Evolutionary conservation across 2,113 vertebrate genomes (phyloP), one percentile per base, ranked within the genome.

Genomic region (Pseudonaja textilis): DNA sequence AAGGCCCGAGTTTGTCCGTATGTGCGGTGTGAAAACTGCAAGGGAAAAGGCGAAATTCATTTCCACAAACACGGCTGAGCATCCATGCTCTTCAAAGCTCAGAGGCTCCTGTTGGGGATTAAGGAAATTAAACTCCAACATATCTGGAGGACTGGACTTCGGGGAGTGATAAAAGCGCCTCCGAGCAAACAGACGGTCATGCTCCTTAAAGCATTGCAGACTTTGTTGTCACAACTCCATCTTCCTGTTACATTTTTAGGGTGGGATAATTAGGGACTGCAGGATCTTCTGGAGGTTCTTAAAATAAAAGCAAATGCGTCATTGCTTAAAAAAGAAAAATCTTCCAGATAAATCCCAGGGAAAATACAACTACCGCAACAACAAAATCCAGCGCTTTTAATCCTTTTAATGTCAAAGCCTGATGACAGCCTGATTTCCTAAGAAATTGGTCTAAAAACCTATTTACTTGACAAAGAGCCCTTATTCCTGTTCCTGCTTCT

Each of bases 381-480:
- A 81, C 74, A 42, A 20, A 81, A 22, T 81, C 9, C 74, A 95
- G 61, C 92, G 93, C 92, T 95, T 94, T n/a, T 85, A 3, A 42
- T 42, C 42, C 94, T 95, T 97, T 96, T 69, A 87, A 50, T 97
- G 97, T 97, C 96, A 96, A 97, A 97, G 97, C 94, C n/a, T n/a
- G n/a, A n/a, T 96, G 92, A 92, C 91, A 95, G 87, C 64, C 95
- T 96, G 94, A 85, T 34, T 95, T 89, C 90, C 54, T 2, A 64
- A 55, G 89, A 96, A 94, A 52, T 0, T 0, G 89, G 92, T 89
- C 39, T 89, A 85, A 86, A 87, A 85, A 74, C 87, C 85, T 85
- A 45, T 91, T 55, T 85, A 26, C 88, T 92, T 87, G 10, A 61
- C 93, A 95, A 93, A 91, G 25, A 89, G 3, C 56, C 56, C 20